These are phyloP conservation scores for Rhingia rostrata DNA, from an alignment of 2,888 invertebrate species.

Conservation along the genomic window DNA sequence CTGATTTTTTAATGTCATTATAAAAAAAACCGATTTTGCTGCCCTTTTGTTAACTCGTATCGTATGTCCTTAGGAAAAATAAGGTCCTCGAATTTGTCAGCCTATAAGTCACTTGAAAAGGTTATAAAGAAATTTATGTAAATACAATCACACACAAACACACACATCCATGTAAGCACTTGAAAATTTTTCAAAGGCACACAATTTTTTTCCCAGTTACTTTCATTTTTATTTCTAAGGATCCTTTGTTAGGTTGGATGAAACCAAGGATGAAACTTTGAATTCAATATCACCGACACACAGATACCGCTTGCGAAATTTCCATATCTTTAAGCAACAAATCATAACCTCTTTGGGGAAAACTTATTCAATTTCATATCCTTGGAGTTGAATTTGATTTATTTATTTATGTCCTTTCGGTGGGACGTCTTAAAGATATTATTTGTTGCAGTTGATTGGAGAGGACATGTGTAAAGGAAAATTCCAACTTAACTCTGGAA, in stretches of 20 bases:
- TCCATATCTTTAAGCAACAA: constrained; percentile 70
- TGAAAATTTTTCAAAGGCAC: constrained; percentile 27
- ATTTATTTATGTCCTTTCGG: constrained; percentile 61
- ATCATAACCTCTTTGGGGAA: constrained; percentile 65
- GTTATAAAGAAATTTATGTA: constrained; percentile 60
- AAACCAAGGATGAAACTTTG: constrained; percentile 35
- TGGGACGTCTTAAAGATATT: constrained; percentile 36
- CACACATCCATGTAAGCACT: constrained; percentile 23
- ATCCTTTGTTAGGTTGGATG: constrained; percentile 11
- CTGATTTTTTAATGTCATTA: constrained; percentile 29
- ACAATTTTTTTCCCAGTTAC: constrained; percentile 13
- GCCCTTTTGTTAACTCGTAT: constrained; percentile 19
- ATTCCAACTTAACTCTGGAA: background rate
- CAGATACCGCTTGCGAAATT: constrained; percentile 29
- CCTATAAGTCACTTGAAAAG: constrained; percentile 52
- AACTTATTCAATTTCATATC: constrained; percentile 74
- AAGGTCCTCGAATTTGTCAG: constrained; percentile 16
- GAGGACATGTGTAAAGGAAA: constrained; percentile 13
- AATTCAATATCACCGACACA: constrained; percentile 37
- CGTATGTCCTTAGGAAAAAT: constrained; percentile 33
- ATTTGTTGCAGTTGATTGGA: constrained; percentile 65
- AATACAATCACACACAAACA: constrained; percentile 60
- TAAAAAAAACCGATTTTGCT: constrained; percentile 36
- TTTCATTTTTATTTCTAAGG: background rate
- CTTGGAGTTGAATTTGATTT: constrained; percentile 66